phyloP scores from a whole-genome alignment of 2,797 vertebrate genomes.

The Thripadectes ignobilis region DNA sequence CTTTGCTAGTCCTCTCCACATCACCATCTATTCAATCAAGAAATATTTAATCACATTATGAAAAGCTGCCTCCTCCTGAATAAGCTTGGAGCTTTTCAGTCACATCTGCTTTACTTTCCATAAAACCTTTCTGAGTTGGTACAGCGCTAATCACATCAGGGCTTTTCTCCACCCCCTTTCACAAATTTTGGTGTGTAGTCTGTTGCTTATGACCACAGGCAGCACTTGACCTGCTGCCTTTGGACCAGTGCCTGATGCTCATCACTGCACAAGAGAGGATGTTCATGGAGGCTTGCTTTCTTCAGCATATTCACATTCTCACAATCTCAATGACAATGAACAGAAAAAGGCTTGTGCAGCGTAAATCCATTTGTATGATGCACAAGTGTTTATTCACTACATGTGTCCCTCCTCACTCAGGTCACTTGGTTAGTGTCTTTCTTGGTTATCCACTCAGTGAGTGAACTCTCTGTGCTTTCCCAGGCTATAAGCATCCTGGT shows the following conservation, averaged over 20 bases:
- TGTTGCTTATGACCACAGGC: fast-evolving
- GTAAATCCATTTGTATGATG: background rate
- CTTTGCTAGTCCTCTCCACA: background rate
- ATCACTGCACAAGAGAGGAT: background rate
- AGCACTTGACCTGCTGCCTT: background rate
- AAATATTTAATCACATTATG: background rate
- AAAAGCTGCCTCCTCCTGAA: background rate
- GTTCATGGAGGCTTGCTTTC: background rate
- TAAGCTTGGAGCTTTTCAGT: background rate
- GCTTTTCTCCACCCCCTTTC: background rate
- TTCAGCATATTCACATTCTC: background rate
- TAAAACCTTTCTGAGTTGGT: background rate
- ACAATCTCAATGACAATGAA: background rate
- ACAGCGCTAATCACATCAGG: background rate
- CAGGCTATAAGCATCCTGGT: background rate
- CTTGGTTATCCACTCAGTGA: background rate
- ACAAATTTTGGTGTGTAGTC: background rate
- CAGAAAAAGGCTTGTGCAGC: fast-evolving
- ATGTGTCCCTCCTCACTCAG: fast-evolving
- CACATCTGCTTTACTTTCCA: background rate
- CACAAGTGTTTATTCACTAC: background rate
- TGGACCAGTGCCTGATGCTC: background rate
- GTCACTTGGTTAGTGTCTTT: background rate
- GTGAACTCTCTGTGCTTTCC: background rate
- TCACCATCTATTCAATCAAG: background rate